Base-by-base conservation (phyloP, 2,113 vertebrate genomes). In the Choloepus hoffmanni region DNA sequence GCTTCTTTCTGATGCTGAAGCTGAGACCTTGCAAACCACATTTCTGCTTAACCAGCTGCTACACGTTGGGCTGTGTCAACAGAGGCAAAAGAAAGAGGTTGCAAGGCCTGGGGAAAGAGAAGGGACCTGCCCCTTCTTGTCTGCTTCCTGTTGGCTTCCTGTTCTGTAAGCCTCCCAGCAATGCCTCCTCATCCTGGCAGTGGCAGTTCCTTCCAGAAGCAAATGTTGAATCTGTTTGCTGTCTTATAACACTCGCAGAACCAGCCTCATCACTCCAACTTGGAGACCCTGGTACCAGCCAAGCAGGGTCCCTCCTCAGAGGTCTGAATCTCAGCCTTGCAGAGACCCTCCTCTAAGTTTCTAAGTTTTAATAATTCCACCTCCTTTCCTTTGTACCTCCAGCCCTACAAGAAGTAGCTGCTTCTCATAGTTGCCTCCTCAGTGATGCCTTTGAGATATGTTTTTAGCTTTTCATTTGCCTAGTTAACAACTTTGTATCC, bases 51-150 rank as follows among this genome's bases (percentile, higher is more conserved):
- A 28, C 68, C 84, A 43, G 77, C 33, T 70, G 67, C 28, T 58
- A 82, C 33, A 1, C 4, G 55, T 81, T 43, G 23, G 50, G 36
- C 70, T 85, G 83, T 68, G 55, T 63, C 70, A 6, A 23, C 1
- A 14, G 72, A 55, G 77, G 67, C 77, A 2, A 4, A 1, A 50
- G 60, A 90, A n/a, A 70, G 10, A 91, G 55, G 28, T 28, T 33
- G 15, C 15, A 33, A 36, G 76, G 58, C 36, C 2, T 0, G 4
- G 40, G 33, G 33, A 21, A 5, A 24, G 48, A 85, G 76, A 5
- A 67, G 70, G 30, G 72, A 72, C 60, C 33, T 77, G 82, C 50
- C 30, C 50, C 60, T 92, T 94, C 81, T 90, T 92, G 90, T 86
- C 48, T 74, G 85, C 33, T 67, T 91, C 33, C 36, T 33, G 6